These are phyloP conservation scores for Melieria picta DNA, from an alignment of 2,888 invertebrate genomes.

Conservation along the genomic window DNA sequence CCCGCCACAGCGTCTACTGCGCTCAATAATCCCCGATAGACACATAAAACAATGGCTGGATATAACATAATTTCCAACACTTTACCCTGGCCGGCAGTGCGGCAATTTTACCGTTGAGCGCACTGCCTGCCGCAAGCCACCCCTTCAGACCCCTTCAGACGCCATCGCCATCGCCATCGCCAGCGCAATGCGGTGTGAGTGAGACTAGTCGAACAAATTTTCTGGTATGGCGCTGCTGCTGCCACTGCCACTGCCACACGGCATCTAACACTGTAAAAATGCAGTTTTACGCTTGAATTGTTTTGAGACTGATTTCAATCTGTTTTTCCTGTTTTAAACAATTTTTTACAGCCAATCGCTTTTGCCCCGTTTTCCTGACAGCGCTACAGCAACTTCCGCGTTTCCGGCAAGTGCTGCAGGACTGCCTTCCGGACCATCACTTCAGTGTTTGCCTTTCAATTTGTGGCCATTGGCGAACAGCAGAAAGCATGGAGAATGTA, in stretches of 20 bases:
- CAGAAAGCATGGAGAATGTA: slow-evolving; percentile 23
- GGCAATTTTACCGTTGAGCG: slow-evolving; percentile 25
- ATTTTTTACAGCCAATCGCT: slow-evolving; percentile 11
- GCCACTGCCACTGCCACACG: not conserved
- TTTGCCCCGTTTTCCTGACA: slow-evolving; percentile 13
- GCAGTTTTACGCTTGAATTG: slow-evolving; percentile 60
- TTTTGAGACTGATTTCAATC: slow-evolving; percentile 60
- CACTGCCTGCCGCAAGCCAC: slow-evolving; percentile 4
- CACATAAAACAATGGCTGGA: slow-evolving; percentile 28
- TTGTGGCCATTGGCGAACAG: slow-evolving; percentile 44
- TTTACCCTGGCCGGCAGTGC: slow-evolving; percentile 23
- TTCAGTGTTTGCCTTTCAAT: slow-evolving; percentile 50
- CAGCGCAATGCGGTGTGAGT: not conserved
- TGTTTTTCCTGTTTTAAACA: slow-evolving; percentile 48
- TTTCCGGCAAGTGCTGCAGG: too few species aligned
- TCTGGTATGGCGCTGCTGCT: too few species aligned
- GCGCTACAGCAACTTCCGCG: too few species aligned
- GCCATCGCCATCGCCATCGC: slow-evolving; percentile 2
- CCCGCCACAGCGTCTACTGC: not conserved
- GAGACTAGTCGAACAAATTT: too few species aligned
- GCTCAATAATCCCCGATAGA: slow-evolving; percentile 33
- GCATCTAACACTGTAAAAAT: slow-evolving; percentile 46
- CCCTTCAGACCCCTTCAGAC: too few species aligned
- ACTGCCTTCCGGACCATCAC: slow-evolving; percentile 3
- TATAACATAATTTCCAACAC: slow-evolving; percentile 37